Base-by-base conservation (phyloP, 1,140 invertebrate genomes). In the Habropoda laboriosa region DNA sequence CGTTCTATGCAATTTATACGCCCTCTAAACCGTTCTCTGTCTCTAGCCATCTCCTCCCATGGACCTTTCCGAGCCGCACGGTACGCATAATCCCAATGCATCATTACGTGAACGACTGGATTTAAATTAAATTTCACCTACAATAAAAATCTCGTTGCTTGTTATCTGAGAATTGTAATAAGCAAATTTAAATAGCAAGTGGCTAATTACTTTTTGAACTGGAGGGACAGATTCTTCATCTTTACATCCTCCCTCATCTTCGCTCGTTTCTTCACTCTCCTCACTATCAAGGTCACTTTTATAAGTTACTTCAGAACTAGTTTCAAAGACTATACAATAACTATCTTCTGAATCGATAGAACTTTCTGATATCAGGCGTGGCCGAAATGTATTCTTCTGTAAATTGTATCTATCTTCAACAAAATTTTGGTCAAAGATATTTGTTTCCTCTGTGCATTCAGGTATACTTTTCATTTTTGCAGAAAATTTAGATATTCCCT, bases 41-140 rank as follows among this genome's bases (percentile, higher is more conserved):
- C 95, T 18, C 94, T 90, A 1, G 93, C 95, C 74, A 93, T 92
- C 85, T 93, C 87, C 86, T 96, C 95, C 95, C 95, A 96, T 24
- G 93, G 93, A 32, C 95, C 95, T 87, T 93, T 94, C 45, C 95
- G 90, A 18, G 95, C 95, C 49, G 93, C 92, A 68, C 94, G 92
- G 87, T 96, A 95, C 5, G 95, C 95, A 84, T 91, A 95, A 71
- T 94, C 90, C 95, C 95, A 96, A 51, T 93, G 87, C 4, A 94
- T 84, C 94, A 96, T 95, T 1, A 89, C 89, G 83, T 95, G 94
- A 45, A 96, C 89, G 81, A 87, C 90, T 30, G 90, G 94, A 60
- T 83, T 93, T 79, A 89, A 83, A 79, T 92, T 93, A 84, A 96
- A 96, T 40, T 92, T 93, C 2, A 96, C 95, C 95, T 96, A 84